Conservation (phyloP, 2,113 vertebrate genomes). For the Aythya baeri region DNA sequence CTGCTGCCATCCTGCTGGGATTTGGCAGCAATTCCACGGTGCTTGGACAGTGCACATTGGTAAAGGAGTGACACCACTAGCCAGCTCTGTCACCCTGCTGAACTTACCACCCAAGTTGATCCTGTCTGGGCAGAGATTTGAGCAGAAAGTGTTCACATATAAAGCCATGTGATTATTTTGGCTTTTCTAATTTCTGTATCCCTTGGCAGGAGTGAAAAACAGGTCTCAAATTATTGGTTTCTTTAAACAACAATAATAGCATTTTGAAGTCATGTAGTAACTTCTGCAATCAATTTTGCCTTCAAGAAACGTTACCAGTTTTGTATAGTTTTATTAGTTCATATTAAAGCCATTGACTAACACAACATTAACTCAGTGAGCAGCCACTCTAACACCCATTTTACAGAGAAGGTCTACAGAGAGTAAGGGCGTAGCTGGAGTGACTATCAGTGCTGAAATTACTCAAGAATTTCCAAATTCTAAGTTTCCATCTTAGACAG, state of each 20-base stretch:
- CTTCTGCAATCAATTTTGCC: slow-evolving; percentile 27
- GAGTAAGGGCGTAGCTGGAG: neutral
- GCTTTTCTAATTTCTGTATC: slow-evolving; percentile 6
- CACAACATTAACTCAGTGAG: slow-evolving; percentile 8
- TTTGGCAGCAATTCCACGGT: neutral
- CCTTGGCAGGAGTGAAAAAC: neutral
- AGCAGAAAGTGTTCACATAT: neutral
- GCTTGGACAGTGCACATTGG: neutral
- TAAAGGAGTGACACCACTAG: neutral
- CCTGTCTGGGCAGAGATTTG: neutral
- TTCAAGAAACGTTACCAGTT: slow-evolving; percentile 6
- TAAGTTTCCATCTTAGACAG: neutral
- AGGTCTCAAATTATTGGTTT: slow-evolving; percentile 12
- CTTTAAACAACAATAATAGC: neutral
- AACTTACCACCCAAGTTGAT: slow-evolving; percentile 65
- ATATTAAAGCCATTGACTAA: slow-evolving; percentile 35
- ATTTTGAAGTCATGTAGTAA: slow-evolving; percentile 24
- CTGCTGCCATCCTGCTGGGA: slow-evolving; percentile 23
- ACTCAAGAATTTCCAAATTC: neutral
- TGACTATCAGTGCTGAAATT: neutral
- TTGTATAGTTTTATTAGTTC: slow-evolving; percentile 29
- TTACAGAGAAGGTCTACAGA: neutral
- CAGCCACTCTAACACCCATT: neutral
- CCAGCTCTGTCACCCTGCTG: slow-evolving; percentile 39
- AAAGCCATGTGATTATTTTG: slow-evolving; percentile 19